phyloP scores from a whole-genome alignment of 92 coral and sea anemone species.

The Epizoanthus ramosus region DNA sequence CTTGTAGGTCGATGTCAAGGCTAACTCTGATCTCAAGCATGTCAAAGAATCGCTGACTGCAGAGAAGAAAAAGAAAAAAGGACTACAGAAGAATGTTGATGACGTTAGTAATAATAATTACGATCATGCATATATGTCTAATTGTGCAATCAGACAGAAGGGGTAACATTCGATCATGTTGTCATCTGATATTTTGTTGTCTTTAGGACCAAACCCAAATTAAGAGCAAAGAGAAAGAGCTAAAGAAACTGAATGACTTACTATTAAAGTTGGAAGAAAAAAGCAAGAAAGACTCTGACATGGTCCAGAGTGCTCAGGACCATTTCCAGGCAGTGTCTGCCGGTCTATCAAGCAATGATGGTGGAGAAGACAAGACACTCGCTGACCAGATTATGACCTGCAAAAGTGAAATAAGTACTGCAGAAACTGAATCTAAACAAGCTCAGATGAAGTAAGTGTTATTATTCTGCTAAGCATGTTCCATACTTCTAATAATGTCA shows the following conservation, averaged over 20 bases:
- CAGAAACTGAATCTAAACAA: slow-evolving; percentile 97
- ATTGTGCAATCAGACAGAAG: neutral
- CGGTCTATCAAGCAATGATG: slow-evolving; percentile 90
- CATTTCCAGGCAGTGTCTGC: slow-evolving; percentile 99
- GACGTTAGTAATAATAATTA: slow-evolving; percentile 63
- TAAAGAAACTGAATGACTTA: slow-evolving; percentile 66
- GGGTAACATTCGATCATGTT: neutral
- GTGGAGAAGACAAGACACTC: slow-evolving; percentile 89
- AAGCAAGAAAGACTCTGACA: slow-evolving; percentile 83
- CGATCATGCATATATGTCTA: neutral
- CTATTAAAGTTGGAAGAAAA: slow-evolving; percentile 80
- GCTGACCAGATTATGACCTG: slow-evolving; percentile 96
- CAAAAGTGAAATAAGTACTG: slow-evolving; percentile 88
- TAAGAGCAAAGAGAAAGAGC: slow-evolving; percentile 75
- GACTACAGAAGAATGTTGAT: slow-evolving; percentile 64
- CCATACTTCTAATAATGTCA: too few species aligned
- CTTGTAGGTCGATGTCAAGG: slow-evolving; percentile 89
- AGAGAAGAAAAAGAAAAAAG: slow-evolving; percentile 91
- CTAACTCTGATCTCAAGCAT: slow-evolving; percentile 96
- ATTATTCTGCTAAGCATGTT: neutral
- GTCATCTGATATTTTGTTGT: neutral
- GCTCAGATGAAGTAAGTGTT: slow-evolving; percentile 92
- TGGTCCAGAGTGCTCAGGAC: slow-evolving; percentile 84
- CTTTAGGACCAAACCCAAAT: slow-evolving; percentile 83
- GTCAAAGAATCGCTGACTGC: slow-evolving; percentile 77